These are phyloP conservation scores for Meda fulgida DNA, from an alignment of 2,797 vertebrate species.

Conservation along the genomic window DNA sequence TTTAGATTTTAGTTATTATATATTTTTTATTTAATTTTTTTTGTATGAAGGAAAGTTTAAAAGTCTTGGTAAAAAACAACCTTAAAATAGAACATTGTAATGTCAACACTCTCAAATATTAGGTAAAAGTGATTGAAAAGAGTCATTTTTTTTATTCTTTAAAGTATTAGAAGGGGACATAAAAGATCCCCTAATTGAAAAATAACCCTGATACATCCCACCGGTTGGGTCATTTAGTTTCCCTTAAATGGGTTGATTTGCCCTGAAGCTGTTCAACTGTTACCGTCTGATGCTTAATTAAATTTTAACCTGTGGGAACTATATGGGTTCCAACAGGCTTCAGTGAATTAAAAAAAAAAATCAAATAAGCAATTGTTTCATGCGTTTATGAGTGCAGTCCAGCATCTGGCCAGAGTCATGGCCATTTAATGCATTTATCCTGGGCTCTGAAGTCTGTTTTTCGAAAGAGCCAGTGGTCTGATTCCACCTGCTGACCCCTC, in stretches of 20 bases:
- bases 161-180: not conserved
- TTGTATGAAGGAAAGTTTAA: not conserved
- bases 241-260: conserved; percentile 37
- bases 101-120: not conserved
- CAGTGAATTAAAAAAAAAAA: not conserved
- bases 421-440: conserved; percentile 41
- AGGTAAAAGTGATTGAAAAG: not conserved
- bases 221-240: conserved; percentile 22
- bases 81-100: not conserved
- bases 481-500: conserved; percentile 42
- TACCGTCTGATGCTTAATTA: conserved; percentile 38
- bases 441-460: conserved; percentile 37
- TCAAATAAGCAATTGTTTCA: conserved; percentile 9
- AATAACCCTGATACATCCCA: not conserved
- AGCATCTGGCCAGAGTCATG: conserved; percentile 27
- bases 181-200: conserved; percentile 17
- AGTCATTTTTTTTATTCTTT: not conserved
- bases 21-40: too few species aligned
- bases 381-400: conserved; percentile 21
- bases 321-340: conserved; percentile 13
- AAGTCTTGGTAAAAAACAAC: not conserved
- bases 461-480: conserved; percentile 38
- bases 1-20: too few species aligned
- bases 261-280: conserved; percentile 34
- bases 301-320: conserved; percentile 41